Evolutionary conservation across 2,797 vertebrate species (phyloP).

Genomic region (Chloroceryle inda): DNA sequence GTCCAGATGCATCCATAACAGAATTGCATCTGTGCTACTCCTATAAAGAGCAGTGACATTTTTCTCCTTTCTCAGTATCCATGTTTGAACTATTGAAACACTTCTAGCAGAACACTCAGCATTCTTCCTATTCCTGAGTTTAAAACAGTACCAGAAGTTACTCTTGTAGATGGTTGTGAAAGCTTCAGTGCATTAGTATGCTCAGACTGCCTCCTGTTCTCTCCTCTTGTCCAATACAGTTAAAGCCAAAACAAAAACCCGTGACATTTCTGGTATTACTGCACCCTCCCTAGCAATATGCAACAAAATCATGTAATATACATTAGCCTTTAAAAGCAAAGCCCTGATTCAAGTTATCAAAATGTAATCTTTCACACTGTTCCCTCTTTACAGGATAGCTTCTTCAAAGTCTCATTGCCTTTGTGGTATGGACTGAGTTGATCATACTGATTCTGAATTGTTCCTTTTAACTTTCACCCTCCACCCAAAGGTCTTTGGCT

Average conservation of each 20-base stretch:
- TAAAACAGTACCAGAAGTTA: not conserved
- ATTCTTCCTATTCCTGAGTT: not conserved
- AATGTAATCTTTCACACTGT: not conserved
- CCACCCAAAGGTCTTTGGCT: conserved; percentile 22
- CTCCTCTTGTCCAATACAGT: not conserved
- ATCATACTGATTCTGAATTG: not conserved
- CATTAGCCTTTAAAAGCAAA: conserved; percentile 31
- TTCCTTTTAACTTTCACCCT: not conserved
- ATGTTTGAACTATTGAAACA: not conserved
- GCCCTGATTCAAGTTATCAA: conserved; percentile 2
- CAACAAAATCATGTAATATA: not conserved
- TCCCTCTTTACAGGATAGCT: not conserved
- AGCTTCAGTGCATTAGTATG: not conserved
- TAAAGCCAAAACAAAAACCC: conserved; percentile 13
- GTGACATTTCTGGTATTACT: not conserved
- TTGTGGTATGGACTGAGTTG: not conserved
- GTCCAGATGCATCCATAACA: not conserved
- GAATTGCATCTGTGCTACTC: not conserved
- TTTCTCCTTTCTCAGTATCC: not conserved
- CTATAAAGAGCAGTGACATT: not conserved
- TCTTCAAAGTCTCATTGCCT: not conserved
- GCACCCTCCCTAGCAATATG: not conserved
- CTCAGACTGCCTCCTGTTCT: not conserved
- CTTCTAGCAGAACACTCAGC: conserved; percentile 1
- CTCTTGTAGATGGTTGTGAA: not conserved